Evolutionary conservation across 2,888 invertebrate species (phyloP), one percentile per base, ranked within the genome.

Genomic region (Troides aeacus): DNA sequence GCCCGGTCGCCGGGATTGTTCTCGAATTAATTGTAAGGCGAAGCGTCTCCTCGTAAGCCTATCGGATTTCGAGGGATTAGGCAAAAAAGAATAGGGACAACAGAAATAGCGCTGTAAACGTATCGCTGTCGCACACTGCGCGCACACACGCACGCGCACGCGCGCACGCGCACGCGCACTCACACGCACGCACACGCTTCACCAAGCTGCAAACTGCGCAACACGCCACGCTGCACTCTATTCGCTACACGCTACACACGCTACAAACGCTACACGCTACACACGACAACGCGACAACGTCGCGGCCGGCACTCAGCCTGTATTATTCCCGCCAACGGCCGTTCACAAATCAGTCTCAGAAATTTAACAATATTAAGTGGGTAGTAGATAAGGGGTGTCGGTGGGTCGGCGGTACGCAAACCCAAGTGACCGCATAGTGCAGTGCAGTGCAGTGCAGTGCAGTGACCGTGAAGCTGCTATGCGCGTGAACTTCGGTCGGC

Each of bases 361-460:
- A 82, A 77, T 81, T 78, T 77, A 79, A 81, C 79, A 78, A 78
- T 79, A 72, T 74, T 71, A 72, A 74, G 73, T 60, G 60, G n/a
- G 42, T 79, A 79, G 78, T 77, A 77, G 77, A 74, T 72, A 71
- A 76, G 83, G 82, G 83, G 81, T 80, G 72, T 72, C 75, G 74
- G 70, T 75, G 1, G 39, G 39, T 10, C 0, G 39, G 39, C 10
- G 39, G 88, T 89, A 89, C 90, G 90, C 89, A 89, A 77, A 77
- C 76, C 3, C 30, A 30, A 30, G 30, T 2, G 30, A 5, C 30
- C 30, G 30, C 30, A 30, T 30, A 30, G 30, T 30, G 30, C 5
- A 30, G 5, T 30, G 30, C 30, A 30, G 30, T 30, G 30, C 30
- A 30, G 30, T 30, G 30, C 5, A 30, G 5, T 30, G 30, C 30